Conservation (phyloP, 2,888 invertebrate species). For the Drosophila nigritarsus region DNA sequence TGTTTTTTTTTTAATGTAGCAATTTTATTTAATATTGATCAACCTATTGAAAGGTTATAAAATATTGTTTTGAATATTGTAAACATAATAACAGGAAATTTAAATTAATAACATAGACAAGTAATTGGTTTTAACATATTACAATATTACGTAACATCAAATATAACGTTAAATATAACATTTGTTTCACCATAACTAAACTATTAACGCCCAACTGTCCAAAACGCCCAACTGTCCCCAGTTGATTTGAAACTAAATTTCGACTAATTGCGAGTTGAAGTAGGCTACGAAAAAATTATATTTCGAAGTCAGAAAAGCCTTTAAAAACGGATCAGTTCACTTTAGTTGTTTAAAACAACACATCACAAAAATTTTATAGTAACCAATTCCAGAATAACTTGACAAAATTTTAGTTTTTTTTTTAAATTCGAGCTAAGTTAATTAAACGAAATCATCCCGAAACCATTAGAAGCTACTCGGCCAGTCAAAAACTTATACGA, state of each 20-base stretch:
- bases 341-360: conserved; percentile 59
- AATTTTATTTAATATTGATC: too few species aligned
- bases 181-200: too few species aligned
- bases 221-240: too few species aligned
- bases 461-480: conserved; percentile 5
- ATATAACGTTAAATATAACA: too few species aligned
- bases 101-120: too few species aligned
- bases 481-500: background rate
- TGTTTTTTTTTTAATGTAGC: too few species aligned
- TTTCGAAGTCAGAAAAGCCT: background rate
- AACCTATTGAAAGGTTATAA: too few species aligned
- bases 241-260: background rate
- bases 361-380: conserved; percentile 52
- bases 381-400: conserved; percentile 43
- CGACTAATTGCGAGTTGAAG: conserved; percentile 5
- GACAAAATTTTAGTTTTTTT: conserved; percentile 37
- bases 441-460: conserved; percentile 7
- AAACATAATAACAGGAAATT: too few species aligned
- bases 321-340: conserved; percentile 47
- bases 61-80: too few species aligned
- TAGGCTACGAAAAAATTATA: conserved; percentile 12
- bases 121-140: too few species aligned
- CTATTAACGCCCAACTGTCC: too few species aligned
- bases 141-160: too few species aligned
- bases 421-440: background rate